Evolutionary conservation across 2,113 vertebrate species (phyloP).

Genomic region (Crotalus horridus): DNA sequence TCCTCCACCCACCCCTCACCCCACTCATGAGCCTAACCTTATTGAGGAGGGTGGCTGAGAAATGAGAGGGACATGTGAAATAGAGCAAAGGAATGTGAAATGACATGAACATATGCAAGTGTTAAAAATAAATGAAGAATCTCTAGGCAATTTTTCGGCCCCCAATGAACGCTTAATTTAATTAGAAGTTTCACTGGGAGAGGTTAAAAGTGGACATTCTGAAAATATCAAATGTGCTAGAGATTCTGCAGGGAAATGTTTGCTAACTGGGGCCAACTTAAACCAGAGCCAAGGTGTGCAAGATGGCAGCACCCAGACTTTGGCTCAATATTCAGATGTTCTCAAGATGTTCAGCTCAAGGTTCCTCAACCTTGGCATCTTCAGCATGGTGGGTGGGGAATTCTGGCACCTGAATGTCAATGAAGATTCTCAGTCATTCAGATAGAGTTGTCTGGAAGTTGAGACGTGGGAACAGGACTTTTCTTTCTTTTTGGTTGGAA

Average conservation of each 20-base stretch:
- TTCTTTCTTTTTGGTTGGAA: no score
- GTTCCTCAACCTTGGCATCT: no score
- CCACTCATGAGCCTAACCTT: not conserved
- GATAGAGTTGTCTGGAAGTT: not conserved
- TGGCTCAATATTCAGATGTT: not conserved
- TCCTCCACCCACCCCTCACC: not conserved
- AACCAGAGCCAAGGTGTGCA: not conserved
- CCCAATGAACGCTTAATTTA: not conserved
- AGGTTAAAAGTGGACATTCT: not conserved
- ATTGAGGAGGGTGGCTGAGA: not conserved
- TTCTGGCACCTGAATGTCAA: no score
- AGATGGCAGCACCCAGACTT: no score
- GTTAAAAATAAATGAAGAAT: not conserved
- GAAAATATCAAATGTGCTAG: not conserved
- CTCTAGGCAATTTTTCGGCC: not conserved
- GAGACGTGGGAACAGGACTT: not conserved
- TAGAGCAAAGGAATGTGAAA: not conserved
- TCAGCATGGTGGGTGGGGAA: no score
- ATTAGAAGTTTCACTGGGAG: constrained; percentile 10
- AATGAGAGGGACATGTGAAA: no score
- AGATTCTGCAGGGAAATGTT: constrained; percentile 20
- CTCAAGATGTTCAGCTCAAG: no score
- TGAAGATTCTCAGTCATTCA: no score
- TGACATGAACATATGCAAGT: no score
- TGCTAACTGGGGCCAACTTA: not conserved